Base-by-base conservation (phyloP, 2,797 vertebrate species). In the Meda fulgida region DNA sequence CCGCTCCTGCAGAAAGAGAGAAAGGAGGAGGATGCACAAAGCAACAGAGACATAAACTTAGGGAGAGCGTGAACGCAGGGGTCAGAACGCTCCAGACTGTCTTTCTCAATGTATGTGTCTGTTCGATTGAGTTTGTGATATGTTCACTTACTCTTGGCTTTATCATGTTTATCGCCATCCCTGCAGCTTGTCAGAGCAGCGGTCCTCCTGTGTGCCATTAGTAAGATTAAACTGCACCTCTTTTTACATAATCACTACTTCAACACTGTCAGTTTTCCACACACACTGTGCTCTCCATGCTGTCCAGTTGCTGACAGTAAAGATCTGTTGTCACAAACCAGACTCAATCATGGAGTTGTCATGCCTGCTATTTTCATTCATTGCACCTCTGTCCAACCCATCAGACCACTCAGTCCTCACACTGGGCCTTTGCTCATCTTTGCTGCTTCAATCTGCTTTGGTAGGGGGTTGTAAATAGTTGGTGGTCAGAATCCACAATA, bases 11-110 rank as follows among this genome's bases (percentile, higher is more conserved):
- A 79, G 63, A 78, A 58, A 85, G 78, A 80, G 71, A 67, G 71
- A 71, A 36, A 91, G 89, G 81, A 21, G 90, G 89, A 36, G 83
- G 48, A 69, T 58, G 53, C 84, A 85, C 81, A 88, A 80, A 84
- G 72, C 21, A 76, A 77, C 60, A 71, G 48, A 67, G 66, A 80
- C 85, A 90, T 82, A 18, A 19, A 85, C 55, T 55, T 83, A 65
- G 19, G 38, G 63, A 76, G 80, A 77, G 46, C 48, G 16, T 53
- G 48, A 76, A 73, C 5, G 16, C 31, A 26, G 9, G 36, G 75
- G 67, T 78, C 67, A 80, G 43, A 53, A 78, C 31, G 51, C 40
- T 69, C 36, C 75, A 67, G 36, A 78, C 76, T 48, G 69, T 81
- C 67, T 43, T 71, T 70, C 75, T 46, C 29, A 70, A 2, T 81